Evolutionary conservation across 35 echinoderm and acorn worm species (phyloP), one percentile per base, ranked within the genome.

Genomic region (Lytechinus pictus): DNA sequence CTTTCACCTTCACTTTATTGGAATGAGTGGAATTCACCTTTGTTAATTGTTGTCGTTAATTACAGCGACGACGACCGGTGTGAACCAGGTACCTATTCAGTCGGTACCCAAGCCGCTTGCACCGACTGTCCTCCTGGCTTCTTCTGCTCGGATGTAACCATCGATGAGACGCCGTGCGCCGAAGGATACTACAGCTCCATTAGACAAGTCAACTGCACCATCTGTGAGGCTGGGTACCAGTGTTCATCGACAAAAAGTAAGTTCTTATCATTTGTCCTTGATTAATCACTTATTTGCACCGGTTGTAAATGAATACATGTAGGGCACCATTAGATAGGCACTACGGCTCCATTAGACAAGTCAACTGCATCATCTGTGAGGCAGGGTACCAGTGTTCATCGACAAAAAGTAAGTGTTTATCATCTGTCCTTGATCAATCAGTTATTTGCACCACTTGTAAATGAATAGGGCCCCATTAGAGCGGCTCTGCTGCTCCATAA

Each of bases 181-280:
- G 16, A 13, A 27, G 97, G 97, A 6, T 99, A 96, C 94, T 99
- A 99, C 95, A 98, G 97, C 71, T 96, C 96, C 55, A 86, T 96
- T 13, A 96, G 94, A 92, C 95, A 97, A 51, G 94, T 86, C 9
- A 99, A 98, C 94, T 99, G 98, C 86, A 58, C 56, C 51, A 86
- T 96, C 19, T 99, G 98, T 95, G 94, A 97, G 28, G 98, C 98
- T 5, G 98, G 98, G 1, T 99, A 96, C 90, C 96, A 99, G 95
- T 99, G 98, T 44, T 44, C 33, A 44, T 44, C 33, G 33, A 44
- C 33, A 44, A 44, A 44, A 44, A 44, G 33, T 44, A 44, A 44
- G 33, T 44, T 0, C 2, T 44, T 44, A 44, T 44, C 33, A 44
- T 44, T 44, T 44, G 33, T 44, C 33, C 33, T 44, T 44, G 33